Conservation (phyloP, 2,113 vertebrate genomes). For the Ardeotis arabs region DNA sequence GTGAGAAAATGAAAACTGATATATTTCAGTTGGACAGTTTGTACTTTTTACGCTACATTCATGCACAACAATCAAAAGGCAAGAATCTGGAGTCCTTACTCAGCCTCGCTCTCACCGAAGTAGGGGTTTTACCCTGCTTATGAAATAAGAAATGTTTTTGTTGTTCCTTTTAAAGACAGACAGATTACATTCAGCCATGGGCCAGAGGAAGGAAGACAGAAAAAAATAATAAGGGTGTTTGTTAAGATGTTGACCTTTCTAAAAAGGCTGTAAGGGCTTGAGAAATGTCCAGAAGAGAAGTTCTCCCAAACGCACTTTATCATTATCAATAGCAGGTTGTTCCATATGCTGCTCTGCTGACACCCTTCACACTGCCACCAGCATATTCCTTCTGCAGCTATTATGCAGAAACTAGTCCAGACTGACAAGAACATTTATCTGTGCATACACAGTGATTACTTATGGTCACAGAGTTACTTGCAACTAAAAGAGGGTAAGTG, state of each 20-base stretch:
- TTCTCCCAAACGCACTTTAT: neutral
- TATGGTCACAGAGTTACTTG: neutral
- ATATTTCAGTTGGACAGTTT: slow-evolving; percentile 44
- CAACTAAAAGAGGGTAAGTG: neutral
- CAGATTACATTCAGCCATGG: neutral
- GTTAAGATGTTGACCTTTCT: slow-evolving; percentile 11
- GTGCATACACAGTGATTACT: neutral
- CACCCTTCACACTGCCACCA: neutral
- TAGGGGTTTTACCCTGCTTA: neutral
- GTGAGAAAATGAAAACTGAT: slow-evolving; percentile 59
- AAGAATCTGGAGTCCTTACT: neutral
- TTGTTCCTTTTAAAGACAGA: neutral
- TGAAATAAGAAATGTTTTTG: neutral
- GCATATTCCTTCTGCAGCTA: neutral
- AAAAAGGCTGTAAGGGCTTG: neutral
- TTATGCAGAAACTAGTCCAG: neutral
- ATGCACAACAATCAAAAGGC: slow-evolving; percentile 17
- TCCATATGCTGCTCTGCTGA: neutral
- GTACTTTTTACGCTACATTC: slow-evolving; percentile 48
- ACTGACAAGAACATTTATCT: neutral
- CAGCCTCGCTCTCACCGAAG: neutral
- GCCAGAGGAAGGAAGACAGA: neutral
- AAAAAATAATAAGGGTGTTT: neutral
- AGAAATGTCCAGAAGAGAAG: neutral
- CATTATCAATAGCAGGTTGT: neutral